Percentiles rank a stretch among this genome's conserved stretches.
These are phyloP conservation scores for Meganola albula DNA, from an alignment of 2,888 invertebrate genomes.

Conservation along the genomic window DNA sequence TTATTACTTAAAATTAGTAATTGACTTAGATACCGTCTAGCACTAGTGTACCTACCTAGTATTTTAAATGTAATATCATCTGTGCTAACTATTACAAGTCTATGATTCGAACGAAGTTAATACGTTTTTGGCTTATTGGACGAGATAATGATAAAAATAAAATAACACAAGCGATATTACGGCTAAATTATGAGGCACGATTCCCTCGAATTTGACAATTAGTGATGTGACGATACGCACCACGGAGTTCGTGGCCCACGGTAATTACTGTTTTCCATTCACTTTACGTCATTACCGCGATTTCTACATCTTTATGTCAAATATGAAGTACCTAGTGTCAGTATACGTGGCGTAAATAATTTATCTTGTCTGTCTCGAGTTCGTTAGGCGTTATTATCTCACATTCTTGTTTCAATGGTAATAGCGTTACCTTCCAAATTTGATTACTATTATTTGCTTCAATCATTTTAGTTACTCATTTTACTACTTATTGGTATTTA, in stretches of 20 bases:
- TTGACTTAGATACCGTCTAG: no score
- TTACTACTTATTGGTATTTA: no score
- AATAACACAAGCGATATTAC: slow-evolving; percentile 28
- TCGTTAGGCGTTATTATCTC: slow-evolving; percentile 69
- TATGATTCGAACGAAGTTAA: no score
- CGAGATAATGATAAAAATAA: slow-evolving; percentile 30
- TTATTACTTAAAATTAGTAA: no score
- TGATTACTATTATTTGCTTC: slow-evolving; percentile 54
- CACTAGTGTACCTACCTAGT: no score
- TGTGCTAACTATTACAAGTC: no score
- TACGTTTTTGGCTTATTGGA: no score
- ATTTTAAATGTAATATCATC: no score
- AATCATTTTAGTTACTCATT: no score
- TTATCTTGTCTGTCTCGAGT: slow-evolving; percentile 53
- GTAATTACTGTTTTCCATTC: slow-evolving; percentile 72
- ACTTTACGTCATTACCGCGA: slow-evolving; percentile 69
- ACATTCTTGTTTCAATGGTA: slow-evolving; percentile 51
- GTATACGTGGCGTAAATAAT: slow-evolving; percentile 74
- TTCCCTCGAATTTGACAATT: slow-evolving; percentile 53
- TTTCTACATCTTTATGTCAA: slow-evolving; percentile 65
- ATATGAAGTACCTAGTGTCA: slow-evolving; percentile 51
- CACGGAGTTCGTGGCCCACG: slow-evolving; percentile 50
- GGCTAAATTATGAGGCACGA: slow-evolving; percentile 27
- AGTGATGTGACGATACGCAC: slow-evolving; percentile 66
- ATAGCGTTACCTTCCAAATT: slow-evolving; percentile 58